Evolutionary conservation across 2,888 invertebrate species (phyloP).

Genomic region (Coelinius sp.): DNA sequence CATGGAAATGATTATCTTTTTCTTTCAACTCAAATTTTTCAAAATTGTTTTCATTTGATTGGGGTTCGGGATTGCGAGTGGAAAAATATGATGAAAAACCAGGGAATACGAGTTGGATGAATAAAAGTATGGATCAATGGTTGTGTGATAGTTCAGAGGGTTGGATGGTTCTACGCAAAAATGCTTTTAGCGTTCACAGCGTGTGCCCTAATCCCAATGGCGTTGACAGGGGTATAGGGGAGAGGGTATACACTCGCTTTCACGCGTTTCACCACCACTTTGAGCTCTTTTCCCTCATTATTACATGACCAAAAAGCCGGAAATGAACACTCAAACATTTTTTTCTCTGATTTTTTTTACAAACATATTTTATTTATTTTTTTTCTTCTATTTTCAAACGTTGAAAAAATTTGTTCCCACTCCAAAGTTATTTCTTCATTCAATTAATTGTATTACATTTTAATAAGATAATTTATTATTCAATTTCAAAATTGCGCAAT

Average conservation of each 20-base stretch:
- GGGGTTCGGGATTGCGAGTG: neutral
- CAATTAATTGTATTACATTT: neutral
- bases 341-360: neutral
- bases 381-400: neutral
- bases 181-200: constrained; percentile 68
- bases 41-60: neutral
- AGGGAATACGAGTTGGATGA: constrained; percentile 56
- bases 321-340: constrained; percentile 12
- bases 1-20: no score
- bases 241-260: constrained; percentile 5
- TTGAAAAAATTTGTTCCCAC: neutral
- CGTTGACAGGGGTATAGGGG: constrained; percentile 26
- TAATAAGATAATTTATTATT: neutral
- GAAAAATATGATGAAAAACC: constrained; percentile 4
- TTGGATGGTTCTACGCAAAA: constrained; percentile 67
- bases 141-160: constrained; percentile 59
- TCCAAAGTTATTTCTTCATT: neutral
- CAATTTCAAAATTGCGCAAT: neutral
- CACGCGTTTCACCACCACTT: constrained; percentile 12
- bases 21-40: neutral
- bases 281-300: constrained; percentile 10
- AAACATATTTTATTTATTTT: neutral
- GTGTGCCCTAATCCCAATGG: constrained; percentile 50
- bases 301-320: constrained; percentile 5
- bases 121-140: constrained; percentile 64